Base-by-base conservation (phyloP, 92 coral and sea anemone species). In the Siderastrea radians region DNA sequence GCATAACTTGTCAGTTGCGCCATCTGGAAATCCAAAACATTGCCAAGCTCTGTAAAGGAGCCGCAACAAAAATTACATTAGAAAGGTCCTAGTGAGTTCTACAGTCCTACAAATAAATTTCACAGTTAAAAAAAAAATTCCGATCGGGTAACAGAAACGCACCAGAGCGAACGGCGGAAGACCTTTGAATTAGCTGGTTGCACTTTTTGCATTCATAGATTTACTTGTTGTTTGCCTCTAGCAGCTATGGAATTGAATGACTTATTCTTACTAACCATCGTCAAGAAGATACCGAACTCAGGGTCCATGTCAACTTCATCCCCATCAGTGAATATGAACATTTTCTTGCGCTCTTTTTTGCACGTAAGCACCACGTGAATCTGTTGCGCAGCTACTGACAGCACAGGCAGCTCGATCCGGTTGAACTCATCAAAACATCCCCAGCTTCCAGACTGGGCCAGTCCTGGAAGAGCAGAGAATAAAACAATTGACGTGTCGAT, bases 371-470 rank as follows among this genome's bases (percentile, higher is more conserved):
- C 99, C 49, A 98, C 97, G 88, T 97, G 96, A 83, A 98, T 98
- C 91, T 98, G 99, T 68, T 98, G 99, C 43, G 99, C 99, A n/a
- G 99, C 99, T 82, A 98, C 99, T 17, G 99, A 98, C 77, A 98
- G 74, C 88, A 98, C 99, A 38, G 99, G 99, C 2, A 98, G 94
- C 94, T 98, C 99, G 43, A 98, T 98, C 85, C 99, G 99, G 72
- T 98, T 98, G 94, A 98, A 98, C 84, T 98, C 99, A 63, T 98
- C 99, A 79, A 98, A 98, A 78, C 99, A 98, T 64, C 99, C 99
- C 99, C 99, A 98, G 77, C 99, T 98, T 7, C 99, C 99, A n/a
- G 99, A 98, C 93, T 98, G 99, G 43, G 99, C 99, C 47, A 98
- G 94, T 6, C 99, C 99, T 96, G 72, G 3, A 69, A 6, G 53